These are phyloP conservation scores for Neogale vison DNA, from an alignment of 2,113 vertebrate species.

Conservation along the genomic window DNA sequence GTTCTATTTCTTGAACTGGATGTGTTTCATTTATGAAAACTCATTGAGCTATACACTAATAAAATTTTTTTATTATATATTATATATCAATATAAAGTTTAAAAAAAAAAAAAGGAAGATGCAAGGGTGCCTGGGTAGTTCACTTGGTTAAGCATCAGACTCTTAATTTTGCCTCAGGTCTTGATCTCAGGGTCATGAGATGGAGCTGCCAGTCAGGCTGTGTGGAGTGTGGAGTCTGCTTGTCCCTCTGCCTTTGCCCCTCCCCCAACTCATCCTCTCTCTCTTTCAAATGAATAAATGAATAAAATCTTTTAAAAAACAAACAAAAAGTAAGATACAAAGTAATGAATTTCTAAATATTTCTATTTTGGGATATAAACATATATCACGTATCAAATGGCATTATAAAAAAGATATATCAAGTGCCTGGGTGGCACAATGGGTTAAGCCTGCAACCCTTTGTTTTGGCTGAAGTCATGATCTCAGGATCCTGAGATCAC, in stretches of 20 bases:
- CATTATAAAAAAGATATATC: not conserved
- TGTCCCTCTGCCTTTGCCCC: not conserved
- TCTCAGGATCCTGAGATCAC: not conserved
- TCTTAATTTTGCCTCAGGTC: not conserved
- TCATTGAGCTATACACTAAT: not conserved
- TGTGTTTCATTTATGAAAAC: not conserved
- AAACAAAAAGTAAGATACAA: not conserved
- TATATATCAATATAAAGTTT: not conserved
- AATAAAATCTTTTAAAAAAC: not conserved
- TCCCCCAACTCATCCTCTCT: not conserved
- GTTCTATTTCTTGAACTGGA: not conserved
- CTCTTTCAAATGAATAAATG: not conserved
- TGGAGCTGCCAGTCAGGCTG: not conserved
- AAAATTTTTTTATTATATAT: not conserved
- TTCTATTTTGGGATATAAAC: not conserved
- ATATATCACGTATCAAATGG: not conserved
- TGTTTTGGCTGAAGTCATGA: not conserved
- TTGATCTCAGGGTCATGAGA: not conserved
- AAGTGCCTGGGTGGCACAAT: not conserved
- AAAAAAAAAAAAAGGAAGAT: not conserved
- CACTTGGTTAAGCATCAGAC: not conserved
- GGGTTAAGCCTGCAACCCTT: not conserved
- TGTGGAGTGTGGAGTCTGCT: not conserved
- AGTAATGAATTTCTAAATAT: not conserved
- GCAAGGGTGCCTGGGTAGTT: not conserved